phyloP scores from a whole-genome alignment of 2,113 vertebrate species.

The Nymphicus hollandicus region DNA sequence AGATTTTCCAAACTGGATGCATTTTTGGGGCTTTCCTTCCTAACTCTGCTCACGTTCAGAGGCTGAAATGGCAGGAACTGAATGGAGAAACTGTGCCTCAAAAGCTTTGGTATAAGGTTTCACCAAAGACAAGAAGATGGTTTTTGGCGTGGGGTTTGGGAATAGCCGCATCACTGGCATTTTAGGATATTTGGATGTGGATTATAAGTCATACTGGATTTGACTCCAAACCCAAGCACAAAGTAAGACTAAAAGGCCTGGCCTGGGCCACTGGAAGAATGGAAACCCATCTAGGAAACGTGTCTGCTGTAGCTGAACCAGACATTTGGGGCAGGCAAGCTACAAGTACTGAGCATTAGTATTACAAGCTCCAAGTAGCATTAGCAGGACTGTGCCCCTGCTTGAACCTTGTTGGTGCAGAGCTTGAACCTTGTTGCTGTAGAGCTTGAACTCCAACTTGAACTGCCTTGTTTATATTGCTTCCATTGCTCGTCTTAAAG shows the following conservation, averaged over 20 bases:
- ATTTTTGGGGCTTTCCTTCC: not conserved
- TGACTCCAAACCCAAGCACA: not conserved
- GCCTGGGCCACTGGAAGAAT: not conserved
- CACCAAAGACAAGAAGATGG: not conserved
- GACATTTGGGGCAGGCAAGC: not conserved
- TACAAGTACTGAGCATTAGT: not conserved
- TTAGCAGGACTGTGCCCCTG: not conserved
- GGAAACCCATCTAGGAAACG: not conserved
- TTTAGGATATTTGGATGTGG: not conserved
- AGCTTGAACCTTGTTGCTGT: not conserved
- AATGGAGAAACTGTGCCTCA: not conserved
- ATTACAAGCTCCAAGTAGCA: not conserved
- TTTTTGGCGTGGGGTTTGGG: not conserved
- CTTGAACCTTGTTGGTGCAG: not conserved
- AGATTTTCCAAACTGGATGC: slow-evolving; percentile 22
- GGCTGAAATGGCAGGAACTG: not conserved
- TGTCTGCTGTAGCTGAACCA: not conserved
- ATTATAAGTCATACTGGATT: not conserved
- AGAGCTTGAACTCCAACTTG: not conserved
- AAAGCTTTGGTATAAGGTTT: not conserved
- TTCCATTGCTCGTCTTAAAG: not conserved
- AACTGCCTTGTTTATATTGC: not conserved
- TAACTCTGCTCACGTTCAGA: not conserved
- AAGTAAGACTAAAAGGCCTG: not conserved
- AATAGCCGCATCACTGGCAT: not conserved